These are phyloP conservation scores for Drosophila dives DNA, from an alignment of 2,888 invertebrate species.

Conservation along the genomic window DNA sequence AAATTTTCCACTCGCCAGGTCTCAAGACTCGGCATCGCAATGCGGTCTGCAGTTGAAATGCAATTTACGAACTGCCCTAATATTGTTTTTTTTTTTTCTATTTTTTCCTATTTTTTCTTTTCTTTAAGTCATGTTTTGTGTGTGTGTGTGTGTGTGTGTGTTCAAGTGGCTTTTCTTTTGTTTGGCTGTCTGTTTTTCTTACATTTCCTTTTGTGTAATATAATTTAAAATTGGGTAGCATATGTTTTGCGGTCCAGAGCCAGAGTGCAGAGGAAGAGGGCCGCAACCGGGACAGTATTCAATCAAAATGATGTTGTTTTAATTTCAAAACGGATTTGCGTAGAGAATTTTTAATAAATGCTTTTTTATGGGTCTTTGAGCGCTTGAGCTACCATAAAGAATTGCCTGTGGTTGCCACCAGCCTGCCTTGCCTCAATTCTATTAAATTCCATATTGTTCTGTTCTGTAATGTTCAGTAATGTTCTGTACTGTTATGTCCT, in stretches of 20 bases:
- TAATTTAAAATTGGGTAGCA: conserved; percentile 78
- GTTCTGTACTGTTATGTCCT: conserved; percentile 47
- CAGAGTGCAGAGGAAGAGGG: background rate
- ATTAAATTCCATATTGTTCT: conserved; percentile 1
- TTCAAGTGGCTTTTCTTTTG: conserved; percentile 65
- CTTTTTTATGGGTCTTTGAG: conserved; percentile 38
- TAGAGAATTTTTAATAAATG: conserved; percentile 81
- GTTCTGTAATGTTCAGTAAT: background rate
- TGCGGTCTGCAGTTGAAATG: conserved; percentile 68
- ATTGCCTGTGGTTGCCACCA: conserved; percentile 42
- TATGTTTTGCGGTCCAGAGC: conserved; percentile 66
- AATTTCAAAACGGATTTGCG: conserved; percentile 78
- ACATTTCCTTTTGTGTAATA: conserved; percentile 64
- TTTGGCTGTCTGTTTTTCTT: conserved; percentile 17
- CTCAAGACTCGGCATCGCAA: conserved; percentile 26
- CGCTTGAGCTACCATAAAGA: conserved; percentile 52
- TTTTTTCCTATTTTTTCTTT: conserved; percentile 18
- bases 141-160: conserved; percentile 34
- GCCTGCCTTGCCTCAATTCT: background rate
- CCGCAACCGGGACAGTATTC: conserved; percentile 55
- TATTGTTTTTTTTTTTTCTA: conserved; percentile 50
- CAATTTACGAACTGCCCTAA: conserved; percentile 69
- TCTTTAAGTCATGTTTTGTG: conserved; percentile 34
- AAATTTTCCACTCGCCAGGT: conserved; percentile 70
- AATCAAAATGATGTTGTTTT: conserved; percentile 82